These are phyloP conservation scores for Oikopleura vanhoeffeni DNA, from an alignment of 23 tunicate species.

Conservation along the genomic window DNA sequence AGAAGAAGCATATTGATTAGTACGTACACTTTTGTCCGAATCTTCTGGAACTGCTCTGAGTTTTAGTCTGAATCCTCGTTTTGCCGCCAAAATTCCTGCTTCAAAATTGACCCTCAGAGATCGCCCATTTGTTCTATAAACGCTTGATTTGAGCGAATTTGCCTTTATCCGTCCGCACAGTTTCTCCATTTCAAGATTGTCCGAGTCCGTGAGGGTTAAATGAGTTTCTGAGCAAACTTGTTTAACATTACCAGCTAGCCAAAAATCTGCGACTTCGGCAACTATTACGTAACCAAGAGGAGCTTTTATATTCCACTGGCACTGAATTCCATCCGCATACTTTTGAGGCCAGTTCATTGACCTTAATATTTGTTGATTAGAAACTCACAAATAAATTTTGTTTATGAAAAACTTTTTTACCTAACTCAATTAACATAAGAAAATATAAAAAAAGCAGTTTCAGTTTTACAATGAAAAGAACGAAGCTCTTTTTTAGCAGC, in stretches of 20 bases:
- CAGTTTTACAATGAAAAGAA: no score
- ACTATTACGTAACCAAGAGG: not conserved
- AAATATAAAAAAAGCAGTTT: no score
- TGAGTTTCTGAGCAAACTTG: not conserved
- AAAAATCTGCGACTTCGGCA: not conserved
- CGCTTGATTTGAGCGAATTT: not conserved
- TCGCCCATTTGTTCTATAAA: not conserved
- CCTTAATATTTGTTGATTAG: no score
- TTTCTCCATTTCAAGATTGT: not conserved
- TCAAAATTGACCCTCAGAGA: not conserved
- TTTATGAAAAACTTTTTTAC: no score
- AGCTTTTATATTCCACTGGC: not conserved
- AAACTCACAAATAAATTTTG: no score
- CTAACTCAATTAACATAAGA: no score
- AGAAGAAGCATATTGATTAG: no score
- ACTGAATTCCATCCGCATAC: not conserved
- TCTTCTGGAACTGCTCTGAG: not conserved
- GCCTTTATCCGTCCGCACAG: not conserved
- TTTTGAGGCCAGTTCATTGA: constrained; percentile 13
- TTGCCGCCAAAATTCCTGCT: not conserved
- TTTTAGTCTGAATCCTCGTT: not conserved
- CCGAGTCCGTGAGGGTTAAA: not conserved
- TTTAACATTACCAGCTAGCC: not conserved
- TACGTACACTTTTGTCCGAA: constrained; percentile 3
- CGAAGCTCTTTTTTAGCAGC: no score